A percentile compares a stretch with the other conserved stretches of the same genome.
These are phyloP conservation scores for Notothenia coriiceps DNA, from an alignment of 2,113 vertebrate genomes.

Conservation along the genomic window DNA sequence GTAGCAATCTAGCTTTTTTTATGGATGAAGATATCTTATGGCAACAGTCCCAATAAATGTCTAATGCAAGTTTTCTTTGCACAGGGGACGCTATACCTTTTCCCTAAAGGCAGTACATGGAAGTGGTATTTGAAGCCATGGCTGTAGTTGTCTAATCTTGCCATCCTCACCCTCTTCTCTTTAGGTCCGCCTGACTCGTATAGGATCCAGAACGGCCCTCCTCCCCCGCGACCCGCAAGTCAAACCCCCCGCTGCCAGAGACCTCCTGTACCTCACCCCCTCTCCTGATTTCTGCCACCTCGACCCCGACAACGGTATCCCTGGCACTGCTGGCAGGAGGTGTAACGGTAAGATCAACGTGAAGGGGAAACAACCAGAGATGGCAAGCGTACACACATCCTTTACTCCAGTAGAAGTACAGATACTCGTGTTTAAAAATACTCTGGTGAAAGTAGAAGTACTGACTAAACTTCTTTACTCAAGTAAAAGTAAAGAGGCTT, in stretches of 20 bases:
- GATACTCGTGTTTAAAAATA: too few species aligned
- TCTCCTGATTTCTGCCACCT: slow-evolving; percentile 84
- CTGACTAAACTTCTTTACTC: too few species aligned
- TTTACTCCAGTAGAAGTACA: too few species aligned
- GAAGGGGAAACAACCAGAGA: background rate
- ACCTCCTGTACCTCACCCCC: slow-evolving; percentile 81
- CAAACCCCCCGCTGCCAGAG: slow-evolving; percentile 82
- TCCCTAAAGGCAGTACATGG: background rate
- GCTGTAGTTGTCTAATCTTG: too few species aligned
- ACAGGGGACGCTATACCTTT: background rate
- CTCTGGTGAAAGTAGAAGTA: too few species aligned
- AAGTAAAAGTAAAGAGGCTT: too few species aligned
- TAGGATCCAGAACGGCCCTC: slow-evolving; percentile 82
- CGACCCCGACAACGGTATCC: slow-evolving; percentile 76
- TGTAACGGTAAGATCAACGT: slow-evolving; percentile 76
- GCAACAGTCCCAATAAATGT: too few species aligned
- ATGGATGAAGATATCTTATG: too few species aligned
- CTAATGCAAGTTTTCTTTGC: background rate
- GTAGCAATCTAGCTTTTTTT: too few species aligned
- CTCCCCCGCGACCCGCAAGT: slow-evolving; percentile 84
- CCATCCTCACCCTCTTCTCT: slow-evolving; percentile 20
- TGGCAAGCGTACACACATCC: too few species aligned
- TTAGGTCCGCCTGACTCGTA: slow-evolving; percentile 83
- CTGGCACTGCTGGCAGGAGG: slow-evolving; percentile 79
- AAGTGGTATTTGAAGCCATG: background rate